A percentile compares a stretch with the other conserved stretches of the same genome.
Conservation (phyloP, 2,113 vertebrate species). For the Periophthalmodon schlosseri region DNA sequence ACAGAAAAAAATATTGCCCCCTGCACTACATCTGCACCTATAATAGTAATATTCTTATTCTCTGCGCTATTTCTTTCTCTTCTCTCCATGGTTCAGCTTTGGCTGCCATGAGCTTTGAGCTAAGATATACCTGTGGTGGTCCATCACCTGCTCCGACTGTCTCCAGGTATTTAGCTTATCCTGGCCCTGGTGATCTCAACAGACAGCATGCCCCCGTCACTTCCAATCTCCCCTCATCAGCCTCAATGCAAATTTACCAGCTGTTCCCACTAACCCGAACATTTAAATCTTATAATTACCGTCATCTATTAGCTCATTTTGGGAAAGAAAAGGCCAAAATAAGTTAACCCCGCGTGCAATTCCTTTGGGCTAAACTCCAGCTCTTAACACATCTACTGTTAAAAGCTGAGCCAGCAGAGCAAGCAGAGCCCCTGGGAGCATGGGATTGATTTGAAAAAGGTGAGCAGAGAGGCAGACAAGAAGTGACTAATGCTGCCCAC, state of each 20-base stretch:
- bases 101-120: neutral
- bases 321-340: neutral
- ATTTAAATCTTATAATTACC: neutral
- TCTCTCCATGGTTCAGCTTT: neutral
- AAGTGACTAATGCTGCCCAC: conserved; percentile 13
- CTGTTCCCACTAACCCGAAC: neutral
- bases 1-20: no score
- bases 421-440: conserved; percentile 7
- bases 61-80: neutral
- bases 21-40: no score
- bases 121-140: neutral
- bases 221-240: neutral
- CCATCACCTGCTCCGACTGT: conserved; percentile 3
- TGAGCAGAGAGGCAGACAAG: conserved; percentile 2
- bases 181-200: neutral
- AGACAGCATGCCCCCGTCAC: neutral
- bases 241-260: neutral
- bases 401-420: conserved; percentile 1
- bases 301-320: neutral
- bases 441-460: conserved; percentile 9
- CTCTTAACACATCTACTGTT: neutral
- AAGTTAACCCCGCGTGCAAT: neutral
- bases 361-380: neutral
- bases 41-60: neutral
- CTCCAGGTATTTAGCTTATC: conserved; percentile 1